Percentiles rank a stretch among this genome's conserved stretches.
Evolutionary conservation across 1,140 invertebrate genomes (phyloP).

Genomic region (Bombus fervidus): DNA sequence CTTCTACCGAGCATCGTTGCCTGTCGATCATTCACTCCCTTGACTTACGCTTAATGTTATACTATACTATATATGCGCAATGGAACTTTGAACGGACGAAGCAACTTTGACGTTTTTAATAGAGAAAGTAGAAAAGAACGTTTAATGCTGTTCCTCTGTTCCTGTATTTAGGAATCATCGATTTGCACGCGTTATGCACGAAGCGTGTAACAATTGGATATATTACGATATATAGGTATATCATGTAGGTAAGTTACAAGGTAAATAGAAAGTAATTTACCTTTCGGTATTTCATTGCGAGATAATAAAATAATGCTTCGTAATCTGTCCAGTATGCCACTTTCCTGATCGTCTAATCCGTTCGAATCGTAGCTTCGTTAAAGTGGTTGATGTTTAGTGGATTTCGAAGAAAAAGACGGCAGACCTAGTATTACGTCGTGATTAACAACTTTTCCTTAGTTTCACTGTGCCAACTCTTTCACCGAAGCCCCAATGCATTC

Average conservation of each 20-base stretch:
- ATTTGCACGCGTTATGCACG: too few species aligned
- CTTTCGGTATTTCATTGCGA: too few species aligned
- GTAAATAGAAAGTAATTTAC: too few species aligned
- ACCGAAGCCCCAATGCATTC: neutral
- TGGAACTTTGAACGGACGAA: neutral
- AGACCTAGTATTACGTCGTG: neutral
- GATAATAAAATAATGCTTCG: neutral
- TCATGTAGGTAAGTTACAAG: too few species aligned
- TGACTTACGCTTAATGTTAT: neutral
- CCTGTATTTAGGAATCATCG: neutral
- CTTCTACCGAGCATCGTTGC: neutral
- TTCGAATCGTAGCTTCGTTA: neutral
- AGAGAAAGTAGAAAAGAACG: too few species aligned
- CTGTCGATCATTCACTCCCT: neutral
- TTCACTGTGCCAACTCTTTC: slow-evolving; percentile 33
- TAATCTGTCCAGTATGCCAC: neutral
- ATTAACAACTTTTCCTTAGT: slow-evolving; percentile 44
- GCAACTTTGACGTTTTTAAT: neutral
- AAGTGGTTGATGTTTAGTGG: too few species aligned
- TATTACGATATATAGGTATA: too few species aligned
- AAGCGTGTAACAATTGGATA: too few species aligned
- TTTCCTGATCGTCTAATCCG: neutral
- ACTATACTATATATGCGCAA: too few species aligned
- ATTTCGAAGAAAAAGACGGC: neutral
- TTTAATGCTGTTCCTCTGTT: too few species aligned